Conservation (phyloP, 2,113 vertebrate species). For the Hippoglossus stenolepis region DNA sequence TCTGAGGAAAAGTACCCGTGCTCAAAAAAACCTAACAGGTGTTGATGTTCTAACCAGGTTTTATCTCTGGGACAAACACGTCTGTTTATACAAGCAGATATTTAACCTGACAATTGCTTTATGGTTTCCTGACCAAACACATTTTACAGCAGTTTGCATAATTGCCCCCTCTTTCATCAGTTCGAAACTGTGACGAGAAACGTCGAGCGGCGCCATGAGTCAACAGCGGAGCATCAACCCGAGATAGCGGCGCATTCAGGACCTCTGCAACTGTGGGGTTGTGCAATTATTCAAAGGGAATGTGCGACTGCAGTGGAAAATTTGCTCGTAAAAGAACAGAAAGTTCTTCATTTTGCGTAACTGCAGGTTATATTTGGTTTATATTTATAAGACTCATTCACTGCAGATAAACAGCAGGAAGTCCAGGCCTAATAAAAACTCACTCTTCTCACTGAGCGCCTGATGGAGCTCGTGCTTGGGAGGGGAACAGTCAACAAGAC, state of each 20-base stretch:
- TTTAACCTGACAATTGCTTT: conserved; percentile 71
- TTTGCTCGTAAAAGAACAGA: conserved; percentile 4
- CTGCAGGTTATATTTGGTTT: conserved; percentile 1
- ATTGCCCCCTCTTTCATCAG: conserved; percentile 49
- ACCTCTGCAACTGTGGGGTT: conserved; percentile 1
- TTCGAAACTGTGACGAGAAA: not conserved
- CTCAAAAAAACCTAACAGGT: conserved; percentile 27
- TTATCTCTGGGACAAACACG: conserved; percentile 53
- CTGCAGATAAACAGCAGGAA: conserved; percentile 41
- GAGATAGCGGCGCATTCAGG: not conserved
- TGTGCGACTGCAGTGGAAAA: not conserved
- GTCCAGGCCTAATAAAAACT: conserved; percentile 36
- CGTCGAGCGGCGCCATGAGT: conserved; percentile 8
- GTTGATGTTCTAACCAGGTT: conserved; percentile 24
- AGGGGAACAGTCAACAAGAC: conserved; percentile 57
- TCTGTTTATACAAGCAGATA: conserved; percentile 61
- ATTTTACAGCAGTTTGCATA: conserved; percentile 65
- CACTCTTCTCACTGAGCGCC: conserved; percentile 23
- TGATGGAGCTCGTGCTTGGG: conserved; percentile 35
- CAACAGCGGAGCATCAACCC: conserved; percentile 23
- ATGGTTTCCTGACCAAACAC: conserved; percentile 58
- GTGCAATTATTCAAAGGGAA: conserved; percentile 12
- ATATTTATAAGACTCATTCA: not conserved
- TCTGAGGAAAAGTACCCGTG: conserved; percentile 55
- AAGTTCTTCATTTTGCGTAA: conserved; percentile 7